Evolutionary conservation across 2,888 invertebrate species (phyloP).

Genomic region (Hedychridium roseum): DNA sequence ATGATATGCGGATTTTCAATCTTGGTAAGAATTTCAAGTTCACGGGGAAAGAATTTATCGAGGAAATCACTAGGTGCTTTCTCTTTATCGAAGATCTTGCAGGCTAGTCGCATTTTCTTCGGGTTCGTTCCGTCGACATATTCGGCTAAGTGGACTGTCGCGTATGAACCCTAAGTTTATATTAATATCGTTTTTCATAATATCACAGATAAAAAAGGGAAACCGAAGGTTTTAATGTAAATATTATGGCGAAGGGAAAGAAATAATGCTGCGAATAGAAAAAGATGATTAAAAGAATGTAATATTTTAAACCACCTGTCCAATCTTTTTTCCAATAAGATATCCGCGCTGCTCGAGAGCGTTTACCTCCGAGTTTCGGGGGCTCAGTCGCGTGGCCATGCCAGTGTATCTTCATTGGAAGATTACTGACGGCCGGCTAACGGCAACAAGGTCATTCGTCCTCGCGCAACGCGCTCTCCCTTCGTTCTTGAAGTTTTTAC

Average conservation of each 20-base stretch:
- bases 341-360: constrained; percentile 87
- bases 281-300: constrained; percentile 3
- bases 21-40: constrained; percentile 87
- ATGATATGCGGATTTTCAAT: constrained; percentile 92
- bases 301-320: constrained; percentile 68
- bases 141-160: constrained; percentile 87
- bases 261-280: constrained; percentile 1
- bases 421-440: constrained; percentile 19
- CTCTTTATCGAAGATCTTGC: constrained; percentile 91
- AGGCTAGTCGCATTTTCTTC: constrained; percentile 80
- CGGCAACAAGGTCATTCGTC: constrained; percentile 9
- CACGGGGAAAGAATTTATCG: constrained; percentile 92
- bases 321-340: constrained; percentile 85
- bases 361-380: constrained; percentile 84
- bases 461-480: too few species aligned
- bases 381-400: constrained; percentile 78
- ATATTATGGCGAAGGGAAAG: constrained; percentile 4
- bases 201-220: too few species aligned
- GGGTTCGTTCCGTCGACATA: constrained; percentile 77
- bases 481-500: too few species aligned
- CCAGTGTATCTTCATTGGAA: constrained; percentile 53
- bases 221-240: too few species aligned
- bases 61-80: constrained; percentile 90
- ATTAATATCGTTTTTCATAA: too few species aligned
- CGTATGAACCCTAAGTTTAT: constrained; percentile 78